These are phyloP conservation scores for Pseudomugil tenellus DNA, from an alignment of 2,797 vertebrate genomes.

Conservation along the genomic window DNA sequence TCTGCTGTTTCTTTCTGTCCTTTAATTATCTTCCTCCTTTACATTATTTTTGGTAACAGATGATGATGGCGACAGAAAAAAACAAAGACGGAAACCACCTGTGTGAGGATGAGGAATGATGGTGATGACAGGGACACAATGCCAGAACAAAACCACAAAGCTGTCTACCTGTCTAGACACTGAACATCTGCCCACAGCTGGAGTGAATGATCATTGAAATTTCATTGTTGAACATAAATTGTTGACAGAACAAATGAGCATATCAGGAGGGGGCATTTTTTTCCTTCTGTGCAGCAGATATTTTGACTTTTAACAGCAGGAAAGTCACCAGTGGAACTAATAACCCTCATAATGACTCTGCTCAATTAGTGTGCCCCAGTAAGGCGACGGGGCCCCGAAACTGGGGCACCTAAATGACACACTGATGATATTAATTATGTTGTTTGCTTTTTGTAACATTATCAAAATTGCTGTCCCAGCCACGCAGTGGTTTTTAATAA, in stretches of 20 bases:
- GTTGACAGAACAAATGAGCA: conserved; percentile 9
- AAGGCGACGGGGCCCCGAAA: background rate
- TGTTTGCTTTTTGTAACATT: conserved; percentile 6
- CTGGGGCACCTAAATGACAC: background rate
- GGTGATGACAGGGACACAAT: conserved; percentile 50
- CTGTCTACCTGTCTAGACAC: conserved; percentile 63
- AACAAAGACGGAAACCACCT: conserved; percentile 46
- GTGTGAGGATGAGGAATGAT: conserved; percentile 54
- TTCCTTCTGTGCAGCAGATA: background rate
- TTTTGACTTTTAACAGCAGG: conserved; percentile 11
- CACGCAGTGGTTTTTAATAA: conserved; percentile 11
- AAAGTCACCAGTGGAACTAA: conserved; percentile 21
- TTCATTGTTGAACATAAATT: background rate
- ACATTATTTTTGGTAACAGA: conserved; percentile 53
- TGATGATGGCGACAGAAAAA: conserved; percentile 48
- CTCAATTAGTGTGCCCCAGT: conserved; percentile 1
- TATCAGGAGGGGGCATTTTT: background rate
- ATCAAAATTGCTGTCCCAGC: background rate
- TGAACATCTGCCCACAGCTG: conserved; percentile 41
- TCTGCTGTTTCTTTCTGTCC: conserved; percentile 34
- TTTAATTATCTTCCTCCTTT: conserved; percentile 70
- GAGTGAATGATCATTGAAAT: conserved; percentile 14
- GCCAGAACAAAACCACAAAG: conserved; percentile 31
- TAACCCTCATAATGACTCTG: conserved; percentile 7
- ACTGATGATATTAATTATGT: conserved; percentile 13